These are phyloP conservation scores for Drosophila eugracilis DNA, from an alignment of 1,140 invertebrate genomes.

Conservation along the genomic window DNA sequence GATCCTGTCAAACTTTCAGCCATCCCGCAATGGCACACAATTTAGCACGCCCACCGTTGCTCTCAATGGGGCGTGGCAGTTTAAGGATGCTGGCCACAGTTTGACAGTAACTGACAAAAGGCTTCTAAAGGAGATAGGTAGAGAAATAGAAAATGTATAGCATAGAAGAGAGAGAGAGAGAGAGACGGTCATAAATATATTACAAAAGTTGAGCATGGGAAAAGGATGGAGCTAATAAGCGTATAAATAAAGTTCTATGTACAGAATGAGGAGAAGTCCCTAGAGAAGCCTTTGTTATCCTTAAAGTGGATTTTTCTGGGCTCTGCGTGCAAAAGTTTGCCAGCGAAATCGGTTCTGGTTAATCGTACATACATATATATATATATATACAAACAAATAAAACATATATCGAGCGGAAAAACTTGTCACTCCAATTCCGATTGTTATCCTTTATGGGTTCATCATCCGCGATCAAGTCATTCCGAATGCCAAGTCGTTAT, in stretches of 20 bases:
- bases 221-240: conserved; percentile 11
- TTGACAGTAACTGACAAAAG: conserved; percentile 26
- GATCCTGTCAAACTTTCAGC: conserved; percentile 29
- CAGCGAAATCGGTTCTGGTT: conserved; percentile 28
- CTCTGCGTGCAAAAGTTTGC: conserved; percentile 27
- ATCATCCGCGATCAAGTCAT: conserved; percentile 46
- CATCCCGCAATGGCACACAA: conserved; percentile 67
- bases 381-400: conserved; percentile 25
- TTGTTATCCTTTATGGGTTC: conserved; percentile 30
- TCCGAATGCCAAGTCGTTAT: conserved; percentile 58
- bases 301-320: conserved; percentile 1
- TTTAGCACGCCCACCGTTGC: conserved; percentile 25
- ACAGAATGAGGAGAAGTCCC: conserved; percentile 17
- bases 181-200: conserved; percentile 68
- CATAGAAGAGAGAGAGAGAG: conserved; percentile 19
- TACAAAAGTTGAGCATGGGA: conserved; percentile 67
- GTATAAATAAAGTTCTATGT: conserved; percentile 29
- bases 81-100: conserved; percentile 49
- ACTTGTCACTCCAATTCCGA: conserved; percentile 27
- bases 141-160: neutral
- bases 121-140: conserved; percentile 29
- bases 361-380: conserved; percentile 29
- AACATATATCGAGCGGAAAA: conserved; percentile 27
- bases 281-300: conserved; percentile 16
- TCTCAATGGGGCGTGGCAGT: conserved; percentile 48